Evolutionary conservation across 2,113 vertebrate species (phyloP).

Genomic region (Dasypus novemcinctus): DNA sequence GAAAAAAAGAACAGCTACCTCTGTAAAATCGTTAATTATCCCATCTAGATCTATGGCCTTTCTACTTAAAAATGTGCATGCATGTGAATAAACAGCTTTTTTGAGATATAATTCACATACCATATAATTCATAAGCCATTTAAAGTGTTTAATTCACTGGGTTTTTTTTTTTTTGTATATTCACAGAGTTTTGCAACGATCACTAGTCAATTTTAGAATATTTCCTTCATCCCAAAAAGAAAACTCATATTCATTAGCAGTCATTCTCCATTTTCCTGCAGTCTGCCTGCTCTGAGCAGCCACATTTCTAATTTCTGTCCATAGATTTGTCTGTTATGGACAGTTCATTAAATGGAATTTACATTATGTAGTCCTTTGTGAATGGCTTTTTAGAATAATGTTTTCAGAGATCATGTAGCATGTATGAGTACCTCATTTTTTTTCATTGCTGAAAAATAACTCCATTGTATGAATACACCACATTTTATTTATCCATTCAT

Average conservation of each 20-base stretch:
- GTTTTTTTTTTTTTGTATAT: background rate
- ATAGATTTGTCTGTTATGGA: background rate
- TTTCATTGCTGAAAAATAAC: background rate
- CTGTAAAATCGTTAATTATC: background rate
- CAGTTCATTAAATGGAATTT: slow-evolving; percentile 28
- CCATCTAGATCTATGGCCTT: background rate
- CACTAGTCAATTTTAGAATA: background rate
- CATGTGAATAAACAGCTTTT: background rate
- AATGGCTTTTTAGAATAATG: background rate
- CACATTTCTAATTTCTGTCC: background rate
- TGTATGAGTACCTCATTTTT: background rate
- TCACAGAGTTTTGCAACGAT: background rate
- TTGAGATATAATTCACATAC: slow-evolving; percentile 24
- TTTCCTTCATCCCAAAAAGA: slow-evolving; percentile 4
- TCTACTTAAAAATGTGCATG: background rate
- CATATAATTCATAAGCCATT: background rate
- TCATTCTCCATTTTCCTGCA: background rate
- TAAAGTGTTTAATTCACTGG: background rate
- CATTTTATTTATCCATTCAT: background rate
- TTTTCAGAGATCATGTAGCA: background rate
- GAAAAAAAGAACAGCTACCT: too few species aligned
- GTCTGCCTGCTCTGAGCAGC: background rate
- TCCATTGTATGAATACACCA: background rate
- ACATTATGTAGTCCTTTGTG: background rate
- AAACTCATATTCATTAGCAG: background rate